A percentile compares a stretch with the other conserved stretches of the same genome.
Evolutionary conservation across 2,113 vertebrate species (phyloP).

Genomic region (Leucoraja erinaceus): DNA sequence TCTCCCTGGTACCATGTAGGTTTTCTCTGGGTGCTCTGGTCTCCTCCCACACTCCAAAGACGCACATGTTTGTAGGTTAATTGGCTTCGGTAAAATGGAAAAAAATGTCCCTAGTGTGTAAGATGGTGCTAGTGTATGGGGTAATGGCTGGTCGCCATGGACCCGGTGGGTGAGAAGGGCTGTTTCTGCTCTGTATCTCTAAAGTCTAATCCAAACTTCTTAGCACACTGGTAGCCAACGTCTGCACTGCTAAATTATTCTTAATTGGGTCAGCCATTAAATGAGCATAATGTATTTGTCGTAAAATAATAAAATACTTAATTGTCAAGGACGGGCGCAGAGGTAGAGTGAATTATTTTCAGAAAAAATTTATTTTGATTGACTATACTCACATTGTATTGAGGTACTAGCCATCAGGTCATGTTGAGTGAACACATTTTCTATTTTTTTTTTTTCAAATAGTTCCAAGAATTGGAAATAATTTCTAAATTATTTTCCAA

Average conservation of each 20-base stretch:
- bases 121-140: no score
- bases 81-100: no score
- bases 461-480: not conserved
- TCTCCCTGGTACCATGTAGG: no score
- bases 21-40: no score
- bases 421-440: not conserved
- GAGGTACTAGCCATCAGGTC: not conserved
- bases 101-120: no score
- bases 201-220: not conserved
- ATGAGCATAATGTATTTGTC: not conserved
- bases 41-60: no score
- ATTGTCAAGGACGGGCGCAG: not conserved
- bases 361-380: not conserved
- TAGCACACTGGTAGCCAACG: not conserved
- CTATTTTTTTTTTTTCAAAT: not conserved
- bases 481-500: no score
- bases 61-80: no score
- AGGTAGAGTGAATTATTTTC: not conserved
- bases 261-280: not conserved
- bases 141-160: no score
- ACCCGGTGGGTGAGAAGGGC: no score
- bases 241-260: not conserved
- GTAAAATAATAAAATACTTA: not conserved
- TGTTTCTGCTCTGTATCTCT: no score
- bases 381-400: not conserved